Percentiles rank a stretch among this genome's conserved stretches.
These are phyloP conservation scores for Pelobates cultripes DNA, from an alignment of 2,797 vertebrate species.

Conservation along the genomic window DNA sequence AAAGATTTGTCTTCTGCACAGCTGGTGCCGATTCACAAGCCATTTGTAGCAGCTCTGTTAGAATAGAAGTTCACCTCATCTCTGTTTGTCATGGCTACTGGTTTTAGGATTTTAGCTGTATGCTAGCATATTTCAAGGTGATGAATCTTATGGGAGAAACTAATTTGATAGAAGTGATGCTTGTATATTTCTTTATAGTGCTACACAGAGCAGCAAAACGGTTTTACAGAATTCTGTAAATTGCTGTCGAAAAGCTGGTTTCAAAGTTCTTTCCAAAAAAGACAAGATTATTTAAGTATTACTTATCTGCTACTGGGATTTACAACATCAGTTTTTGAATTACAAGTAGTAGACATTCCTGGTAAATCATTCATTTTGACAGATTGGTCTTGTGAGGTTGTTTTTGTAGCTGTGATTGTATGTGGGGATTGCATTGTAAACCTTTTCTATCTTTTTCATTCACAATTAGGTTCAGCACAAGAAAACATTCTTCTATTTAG, in stretches of 20 bases:
- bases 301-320: neutral
- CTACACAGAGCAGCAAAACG: too few relatives aligned
- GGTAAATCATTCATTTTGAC: neutral
- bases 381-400: neutral
- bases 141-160: too few relatives aligned
- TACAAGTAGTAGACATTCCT: neutral
- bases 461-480: slow-evolving; percentile 86
- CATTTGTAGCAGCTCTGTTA: neutral
- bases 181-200: too few relatives aligned
- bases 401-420: neutral
- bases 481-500: slow-evolving; percentile 97
- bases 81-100: neutral
- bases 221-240: too few relatives aligned
- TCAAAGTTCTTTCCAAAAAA: neutral
- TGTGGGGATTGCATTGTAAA: neutral
- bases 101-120: too few relatives aligned
- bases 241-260: neutral
- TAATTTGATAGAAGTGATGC: too few relatives aligned
- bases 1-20: neutral
- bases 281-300: neutral
- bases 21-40: neutral
- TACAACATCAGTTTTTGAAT: neutral
- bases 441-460: neutral
- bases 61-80: neutral
- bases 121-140: too few relatives aligned